Percentiles rank a stretch among this genome's conserved stretches.
Conservation (phyloP, 2,797 vertebrate genomes). For the Picus viridis region DNA sequence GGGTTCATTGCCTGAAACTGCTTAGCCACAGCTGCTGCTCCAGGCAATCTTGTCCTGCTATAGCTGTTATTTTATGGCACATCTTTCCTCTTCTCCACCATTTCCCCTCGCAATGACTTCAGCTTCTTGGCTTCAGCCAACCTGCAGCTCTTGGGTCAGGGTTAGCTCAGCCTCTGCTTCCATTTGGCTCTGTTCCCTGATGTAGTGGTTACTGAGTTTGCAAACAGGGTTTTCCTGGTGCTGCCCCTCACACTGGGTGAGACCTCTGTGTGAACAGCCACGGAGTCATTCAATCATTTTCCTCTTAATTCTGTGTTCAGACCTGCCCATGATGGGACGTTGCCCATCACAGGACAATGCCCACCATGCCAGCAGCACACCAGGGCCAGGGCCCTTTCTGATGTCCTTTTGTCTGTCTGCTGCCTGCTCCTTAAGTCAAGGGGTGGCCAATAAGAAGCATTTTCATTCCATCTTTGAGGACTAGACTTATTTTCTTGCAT, state of each 20-base stretch:
- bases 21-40: not conserved
- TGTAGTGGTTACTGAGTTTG: not conserved
- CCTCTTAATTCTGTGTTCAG: no score
- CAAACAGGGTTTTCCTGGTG: not conserved
- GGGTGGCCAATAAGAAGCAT: not conserved
- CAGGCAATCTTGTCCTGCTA: not conserved
- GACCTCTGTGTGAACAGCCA: not conserved
- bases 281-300: no score
- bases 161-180: no score
- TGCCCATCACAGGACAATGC: fast-evolving
- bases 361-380: not conserved
- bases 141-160: no score
- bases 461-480: not conserved
- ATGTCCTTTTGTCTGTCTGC: not conserved
- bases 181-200: no score
- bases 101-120: no score
- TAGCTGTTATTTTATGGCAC: not conserved
- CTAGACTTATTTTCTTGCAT: not conserved
- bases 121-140: no score
- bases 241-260: fast-evolving
- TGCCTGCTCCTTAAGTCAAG: not conserved
- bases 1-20: not conserved
- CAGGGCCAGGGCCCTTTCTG: fast-evolving
- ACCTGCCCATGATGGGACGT: fast-evolving
- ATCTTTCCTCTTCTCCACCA: no score